Evolutionary conservation across 2,888 invertebrate species (phyloP).

Genomic region (Dryococelus australis): DNA sequence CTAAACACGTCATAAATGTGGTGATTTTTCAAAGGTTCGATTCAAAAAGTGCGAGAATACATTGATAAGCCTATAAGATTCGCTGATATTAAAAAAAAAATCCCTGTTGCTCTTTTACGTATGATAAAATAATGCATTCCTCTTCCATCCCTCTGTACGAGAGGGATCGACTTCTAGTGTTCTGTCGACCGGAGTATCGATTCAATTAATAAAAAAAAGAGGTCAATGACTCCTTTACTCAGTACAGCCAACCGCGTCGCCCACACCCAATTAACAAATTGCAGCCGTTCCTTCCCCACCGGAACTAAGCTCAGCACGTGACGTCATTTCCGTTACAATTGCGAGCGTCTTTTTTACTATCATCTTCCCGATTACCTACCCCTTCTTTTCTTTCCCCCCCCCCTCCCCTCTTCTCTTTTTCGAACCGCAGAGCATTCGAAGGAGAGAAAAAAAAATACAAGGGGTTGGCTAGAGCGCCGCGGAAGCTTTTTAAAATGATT

Average conservation of each 20-base stretch:
- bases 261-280: conserved; percentile 41
- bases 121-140: no score
- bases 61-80: no score
- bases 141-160: neutral
- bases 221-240: neutral
- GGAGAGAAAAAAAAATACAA: conserved; percentile 27
- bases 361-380: neutral
- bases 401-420: neutral
- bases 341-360: neutral
- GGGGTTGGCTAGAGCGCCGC: conserved; percentile 19
- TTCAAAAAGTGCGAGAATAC: no score
- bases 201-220: conserved; percentile 7
- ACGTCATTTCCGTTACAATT: conserved; percentile 39
- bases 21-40: no score
- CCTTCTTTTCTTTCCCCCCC: neutral
- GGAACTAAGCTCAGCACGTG: conserved; percentile 34
- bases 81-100: no score
- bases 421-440: neutral
- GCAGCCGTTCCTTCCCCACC: conserved; percentile 31
- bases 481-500: conserved; percentile 40
- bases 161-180: neutral
- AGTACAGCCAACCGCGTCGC: conserved; percentile 17
- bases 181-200: neutral
- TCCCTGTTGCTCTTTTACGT: no score
- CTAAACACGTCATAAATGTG: no score